Base-by-base conservation (phyloP, 2,113 vertebrate genomes). In the Sigmodon hispidus region DNA sequence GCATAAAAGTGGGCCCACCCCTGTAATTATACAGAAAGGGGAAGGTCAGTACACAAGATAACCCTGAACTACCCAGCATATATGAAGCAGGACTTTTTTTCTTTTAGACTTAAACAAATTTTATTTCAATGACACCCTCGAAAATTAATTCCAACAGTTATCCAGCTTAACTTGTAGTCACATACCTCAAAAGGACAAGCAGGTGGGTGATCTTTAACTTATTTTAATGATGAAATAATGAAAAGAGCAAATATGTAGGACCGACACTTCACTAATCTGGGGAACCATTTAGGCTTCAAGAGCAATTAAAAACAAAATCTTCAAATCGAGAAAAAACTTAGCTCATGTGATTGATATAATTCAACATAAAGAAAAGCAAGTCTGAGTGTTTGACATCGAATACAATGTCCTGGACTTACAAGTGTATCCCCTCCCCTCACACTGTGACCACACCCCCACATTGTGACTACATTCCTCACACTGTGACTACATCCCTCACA, bases 341-440 rank as follows among this genome's bases (percentile, higher is more conserved):
- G 67, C n/a, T 70, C 67, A 70, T n/a, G 67, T n/a, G 7, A 34
- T 70, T 70, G 34, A 36, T 70, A 70, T n/a, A 73, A 87, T 72
- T 55, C 40, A 91, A 80, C 12, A 88, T 61, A 45, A 52, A 94
- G 65, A 59, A 88, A 83, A 76, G 57, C 63, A 59, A 76, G 26
- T 50, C 87, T 55, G 55, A 90, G 67, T 26, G 45, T 59, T 79
- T 55, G n/a, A 77, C 36, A 61, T 55, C 57, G 34, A 48, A n/a
- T 12, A 67, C 22, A 2, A 63, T 21, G 43, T 24, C 0, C 10
- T 19, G 9, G 2, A 3, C 57, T 31, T 9, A 3, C 40, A 55
- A 52, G 91, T 7, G 16, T 1, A 29, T n/a, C n/a, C n/a, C n/a
- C n/a, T 19, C 69, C 19, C n/a, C n/a, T 22, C 17, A 40, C n/a